phyloP scores from a whole-genome alignment of 1,140 invertebrate species.

The Cyrtorhinus lividipennis region DNA sequence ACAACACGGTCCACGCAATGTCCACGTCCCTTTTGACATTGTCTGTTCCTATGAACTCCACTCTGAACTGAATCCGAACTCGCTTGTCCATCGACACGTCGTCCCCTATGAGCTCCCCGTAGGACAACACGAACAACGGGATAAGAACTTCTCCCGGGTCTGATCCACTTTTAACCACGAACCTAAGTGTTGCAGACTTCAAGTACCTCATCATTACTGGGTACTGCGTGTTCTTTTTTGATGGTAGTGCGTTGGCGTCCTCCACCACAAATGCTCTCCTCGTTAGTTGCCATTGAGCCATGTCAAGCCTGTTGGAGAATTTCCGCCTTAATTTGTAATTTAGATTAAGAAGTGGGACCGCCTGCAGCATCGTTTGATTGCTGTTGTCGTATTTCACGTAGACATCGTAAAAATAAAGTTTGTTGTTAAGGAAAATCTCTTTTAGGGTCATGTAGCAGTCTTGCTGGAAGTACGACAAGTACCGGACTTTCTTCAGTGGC shows the following conservation, averaged over 20 bases:
- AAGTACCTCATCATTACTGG: conserved; percentile 31
- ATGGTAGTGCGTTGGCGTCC: conserved; percentile 22
- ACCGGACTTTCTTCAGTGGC: conserved; percentile 35
- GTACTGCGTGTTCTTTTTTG: conserved; percentile 16
- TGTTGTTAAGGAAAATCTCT: conserved; percentile 33
- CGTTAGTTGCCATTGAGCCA: conserved; percentile 42
- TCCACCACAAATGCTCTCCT: conserved; percentile 54
- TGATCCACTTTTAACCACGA: conserved; percentile 33
- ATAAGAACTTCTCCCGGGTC: conserved; percentile 41
- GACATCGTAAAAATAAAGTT: conserved; percentile 38
- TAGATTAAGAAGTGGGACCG: conserved; percentile 40
- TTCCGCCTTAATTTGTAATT: conserved; percentile 27
- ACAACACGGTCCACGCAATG: conserved; percentile 44
- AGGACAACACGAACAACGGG: conserved; percentile 39
- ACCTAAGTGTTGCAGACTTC: conserved; percentile 28
- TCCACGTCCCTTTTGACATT: conserved; percentile 35
- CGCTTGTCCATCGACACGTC: conserved; percentile 32
- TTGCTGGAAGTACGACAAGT: conserved; percentile 38
- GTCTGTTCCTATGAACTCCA: conserved; percentile 39
- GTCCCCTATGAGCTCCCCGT: conserved; percentile 36
- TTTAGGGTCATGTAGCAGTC: conserved; percentile 37
- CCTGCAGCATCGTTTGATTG: conserved; percentile 35
- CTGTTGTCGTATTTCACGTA: conserved; percentile 38
- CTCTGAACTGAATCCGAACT: conserved; percentile 38
- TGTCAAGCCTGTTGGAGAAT: conserved; percentile 28